Conservation (phyloP, 2,113 vertebrate genomes). For the Syngnathus scovelli region DNA sequence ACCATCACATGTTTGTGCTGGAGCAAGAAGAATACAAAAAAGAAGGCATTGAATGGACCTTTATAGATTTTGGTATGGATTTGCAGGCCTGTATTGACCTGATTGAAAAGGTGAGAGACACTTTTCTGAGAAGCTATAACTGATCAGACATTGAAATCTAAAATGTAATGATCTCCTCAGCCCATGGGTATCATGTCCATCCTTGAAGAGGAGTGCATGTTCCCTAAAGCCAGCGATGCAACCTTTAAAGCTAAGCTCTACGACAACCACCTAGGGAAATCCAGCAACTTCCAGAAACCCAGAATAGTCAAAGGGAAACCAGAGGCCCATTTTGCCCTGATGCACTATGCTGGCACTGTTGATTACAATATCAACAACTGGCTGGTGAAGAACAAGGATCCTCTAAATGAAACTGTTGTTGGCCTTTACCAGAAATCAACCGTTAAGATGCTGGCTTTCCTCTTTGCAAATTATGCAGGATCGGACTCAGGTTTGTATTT, state of each 20-base stretch:
- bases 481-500: slow-evolving; percentile 70
- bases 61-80: slow-evolving; percentile 81
- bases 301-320: slow-evolving; percentile 75
- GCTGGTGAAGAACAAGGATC: slow-evolving; percentile 84
- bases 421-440: slow-evolving; percentile 81
- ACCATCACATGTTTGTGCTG: slow-evolving; percentile 73
- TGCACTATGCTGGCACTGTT: slow-evolving; percentile 82
- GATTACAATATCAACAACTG: slow-evolving; percentile 84
- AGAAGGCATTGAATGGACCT: slow-evolving; percentile 67
- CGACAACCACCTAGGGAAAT: slow-evolving; percentile 75
- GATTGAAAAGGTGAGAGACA: slow-evolving; percentile 74
- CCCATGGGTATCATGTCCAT: slow-evolving; percentile 80
- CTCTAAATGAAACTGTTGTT: slow-evolving; percentile 82
- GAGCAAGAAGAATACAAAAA: slow-evolving; percentile 75
- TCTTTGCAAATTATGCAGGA: slow-evolving; percentile 77
- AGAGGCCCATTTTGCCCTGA: slow-evolving; percentile 77
- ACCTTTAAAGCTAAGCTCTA: slow-evolving; percentile 78
- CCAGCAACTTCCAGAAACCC: slow-evolving; percentile 78
- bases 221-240: slow-evolving; percentile 67
- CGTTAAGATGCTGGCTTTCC: slow-evolving; percentile 66
- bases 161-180: slow-evolving; percentile 33
- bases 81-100: slow-evolving; percentile 80
- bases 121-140: slow-evolving; percentile 28
- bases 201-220: slow-evolving; percentile 78
- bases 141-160: neutral